These are phyloP conservation scores for Nannobrachium achirus DNA, from an alignment of 2,113 vertebrate genomes.

Conservation along the genomic window DNA sequence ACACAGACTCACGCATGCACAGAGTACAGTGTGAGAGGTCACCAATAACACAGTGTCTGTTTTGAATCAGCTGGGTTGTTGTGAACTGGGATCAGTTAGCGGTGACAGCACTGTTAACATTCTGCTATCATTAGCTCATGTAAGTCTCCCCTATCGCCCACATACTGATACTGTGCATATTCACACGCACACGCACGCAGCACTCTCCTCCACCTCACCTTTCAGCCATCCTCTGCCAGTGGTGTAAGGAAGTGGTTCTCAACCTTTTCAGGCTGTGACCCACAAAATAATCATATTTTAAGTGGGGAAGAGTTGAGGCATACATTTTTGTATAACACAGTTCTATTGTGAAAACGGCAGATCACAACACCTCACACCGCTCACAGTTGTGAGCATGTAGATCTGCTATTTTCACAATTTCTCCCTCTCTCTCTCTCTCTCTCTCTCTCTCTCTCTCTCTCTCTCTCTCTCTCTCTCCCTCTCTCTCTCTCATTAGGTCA, in stretches of 20 bases:
- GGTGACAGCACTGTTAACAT: constrained; percentile 67
- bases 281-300: too few species aligned
- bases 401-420: not conserved
- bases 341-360: too few species aligned
- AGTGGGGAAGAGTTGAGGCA: too few species aligned
- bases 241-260: too few species aligned
- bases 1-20: too few species aligned
- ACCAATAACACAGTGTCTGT: constrained; percentile 29
- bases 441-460: constrained; percentile 26
- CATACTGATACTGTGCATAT: constrained; percentile 59
- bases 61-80: constrained; percentile 58
- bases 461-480: constrained; percentile 59
- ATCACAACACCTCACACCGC: constrained; percentile 53
- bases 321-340: too few species aligned
- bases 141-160: constrained; percentile 47
- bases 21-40: constrained; percentile 23
- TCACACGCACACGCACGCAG: constrained; percentile 16
- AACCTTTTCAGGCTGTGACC: too few species aligned
- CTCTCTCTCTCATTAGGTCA: constrained; percentile 78
- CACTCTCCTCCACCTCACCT: constrained; percentile 32
- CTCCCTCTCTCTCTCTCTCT: not conserved
- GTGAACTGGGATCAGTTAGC: constrained; percentile 37
- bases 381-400: constrained; percentile 25
- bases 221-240: too few species aligned
- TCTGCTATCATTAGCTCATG: constrained; percentile 66